Evolutionary conservation across 1,140 invertebrate species (phyloP).

Genomic region (Eupeodes corollae): DNA sequence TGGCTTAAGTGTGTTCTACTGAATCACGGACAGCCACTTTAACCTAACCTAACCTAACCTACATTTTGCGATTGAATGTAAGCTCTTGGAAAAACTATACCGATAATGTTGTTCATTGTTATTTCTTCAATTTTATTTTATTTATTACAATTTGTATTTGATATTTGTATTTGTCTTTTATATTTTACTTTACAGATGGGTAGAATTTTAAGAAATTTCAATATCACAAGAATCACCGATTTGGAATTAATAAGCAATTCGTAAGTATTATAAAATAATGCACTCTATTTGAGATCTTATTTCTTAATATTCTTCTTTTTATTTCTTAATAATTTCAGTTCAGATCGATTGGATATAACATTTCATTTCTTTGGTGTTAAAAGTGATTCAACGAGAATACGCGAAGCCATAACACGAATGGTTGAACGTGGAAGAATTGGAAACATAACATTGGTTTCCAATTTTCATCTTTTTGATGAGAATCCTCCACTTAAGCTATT

Average conservation of each 20-base stretch:
- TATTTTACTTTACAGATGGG: conserved; percentile 41
- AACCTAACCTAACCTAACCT: no score
- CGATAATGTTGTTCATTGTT: no score
- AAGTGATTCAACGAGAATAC: conserved; percentile 48
- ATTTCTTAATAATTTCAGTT: conserved; percentile 22
- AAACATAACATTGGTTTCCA: conserved; percentile 49
- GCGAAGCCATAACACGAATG: conserved; percentile 48
- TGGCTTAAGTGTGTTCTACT: no score
- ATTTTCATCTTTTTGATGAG: conserved; percentile 47
- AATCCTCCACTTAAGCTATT: conserved; percentile 45
- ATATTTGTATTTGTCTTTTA: no score
- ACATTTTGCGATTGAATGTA: no score
- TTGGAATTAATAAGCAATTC: conserved; percentile 55
- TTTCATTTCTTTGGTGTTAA: conserved; percentile 51
- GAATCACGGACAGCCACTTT: no score
- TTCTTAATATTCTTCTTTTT: background rate
- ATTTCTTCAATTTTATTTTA: no score
- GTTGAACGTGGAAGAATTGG: conserved; percentile 49
- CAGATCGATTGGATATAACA: conserved; percentile 47
- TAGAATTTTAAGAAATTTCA: conserved; percentile 50
- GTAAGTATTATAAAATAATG: conserved; percentile 38
- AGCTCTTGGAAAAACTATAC: no score
- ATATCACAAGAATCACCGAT: conserved; percentile 53
- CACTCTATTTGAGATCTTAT: background rate
- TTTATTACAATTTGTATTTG: no score